phyloP scores from a whole-genome alignment of 2,113 vertebrate species.

The Rhinolophus ferrumequinum region DNA sequence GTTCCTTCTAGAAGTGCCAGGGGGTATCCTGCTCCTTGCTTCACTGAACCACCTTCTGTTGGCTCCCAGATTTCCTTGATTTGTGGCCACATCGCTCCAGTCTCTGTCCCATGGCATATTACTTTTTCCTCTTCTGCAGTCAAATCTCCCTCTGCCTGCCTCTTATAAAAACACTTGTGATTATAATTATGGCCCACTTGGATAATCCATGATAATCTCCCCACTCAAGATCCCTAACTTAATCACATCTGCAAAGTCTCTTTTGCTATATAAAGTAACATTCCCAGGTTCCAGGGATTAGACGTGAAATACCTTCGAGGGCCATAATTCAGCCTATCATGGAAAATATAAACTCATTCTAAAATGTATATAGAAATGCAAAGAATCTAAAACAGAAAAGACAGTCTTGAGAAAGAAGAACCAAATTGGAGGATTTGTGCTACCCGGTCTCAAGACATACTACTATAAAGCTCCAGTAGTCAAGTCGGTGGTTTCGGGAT shows the following conservation, averaged over 20 bases:
- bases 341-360: background rate
- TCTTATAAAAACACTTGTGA: background rate
- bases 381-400: background rate
- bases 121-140: background rate
- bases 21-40: background rate
- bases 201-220: background rate
- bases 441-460: background rate
- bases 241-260: background rate
- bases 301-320: background rate
- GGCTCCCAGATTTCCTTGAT: background rate
- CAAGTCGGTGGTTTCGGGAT: background rate
- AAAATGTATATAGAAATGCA: background rate
- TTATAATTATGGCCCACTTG: background rate
- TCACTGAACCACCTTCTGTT: background rate
- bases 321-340: background rate
- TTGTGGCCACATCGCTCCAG: background rate
- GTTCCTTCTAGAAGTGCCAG: background rate
- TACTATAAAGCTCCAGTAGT: background rate
- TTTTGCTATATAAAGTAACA: background rate
- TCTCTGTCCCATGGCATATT: background rate
- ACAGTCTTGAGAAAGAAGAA: background rate
- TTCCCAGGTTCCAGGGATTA: background rate
- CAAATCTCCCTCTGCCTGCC: background rate
- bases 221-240: background rate
- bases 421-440: background rate